Evolutionary conservation across 2,113 vertebrate species (phyloP), one percentile per base, ranked within the genome.

Genomic region (Rhinogobius similis): DNA sequence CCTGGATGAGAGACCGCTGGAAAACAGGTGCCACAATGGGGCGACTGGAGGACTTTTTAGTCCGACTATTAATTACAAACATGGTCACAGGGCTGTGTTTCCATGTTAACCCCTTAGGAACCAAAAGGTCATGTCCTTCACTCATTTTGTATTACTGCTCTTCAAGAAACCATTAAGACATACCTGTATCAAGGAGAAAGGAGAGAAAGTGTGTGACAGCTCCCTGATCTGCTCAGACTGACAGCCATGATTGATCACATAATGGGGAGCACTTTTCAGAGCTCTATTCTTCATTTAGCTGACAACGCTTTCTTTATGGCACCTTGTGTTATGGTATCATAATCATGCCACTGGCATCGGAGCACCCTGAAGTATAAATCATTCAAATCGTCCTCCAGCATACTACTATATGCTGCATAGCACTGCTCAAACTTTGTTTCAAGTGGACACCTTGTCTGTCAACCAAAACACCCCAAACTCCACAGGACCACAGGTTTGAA

Each of bases 261-360:
- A 70, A 81, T 61, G 86, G 65, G 26, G 1, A 65, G 72, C 79
- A 81, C 78, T 81, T 88, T 82, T 81, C 61, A 23, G 63, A 44
- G 12, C 77, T 81, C 84, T 50, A 73, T 78, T 88, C 71, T 70
- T 91, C 87, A 87, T 90, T 89, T 81, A 83, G 85, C 76, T 84
- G 88, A 89, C 86, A 88, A 79, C 71, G 44, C 82, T 88, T 86
- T 84, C 84, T 89, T 87, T 88, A 86, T 85, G 85, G 81, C 86
- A 69, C 77, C 82, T 81, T 72, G 87, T 89, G 88, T 90, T 87
- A 85, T 87, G 86, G 70, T 82, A 86, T 88, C 85, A 89, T 86
- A 86, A 89, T 90, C 85, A 81, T 64, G 67, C 58, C 79, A 41
- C 68, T 1, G 82, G 72, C 26, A 10, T 61, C 13, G 56, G 48